Base-by-base conservation (phyloP, 2,888 invertebrate genomes). In the Ceraclea dissimilis region DNA sequence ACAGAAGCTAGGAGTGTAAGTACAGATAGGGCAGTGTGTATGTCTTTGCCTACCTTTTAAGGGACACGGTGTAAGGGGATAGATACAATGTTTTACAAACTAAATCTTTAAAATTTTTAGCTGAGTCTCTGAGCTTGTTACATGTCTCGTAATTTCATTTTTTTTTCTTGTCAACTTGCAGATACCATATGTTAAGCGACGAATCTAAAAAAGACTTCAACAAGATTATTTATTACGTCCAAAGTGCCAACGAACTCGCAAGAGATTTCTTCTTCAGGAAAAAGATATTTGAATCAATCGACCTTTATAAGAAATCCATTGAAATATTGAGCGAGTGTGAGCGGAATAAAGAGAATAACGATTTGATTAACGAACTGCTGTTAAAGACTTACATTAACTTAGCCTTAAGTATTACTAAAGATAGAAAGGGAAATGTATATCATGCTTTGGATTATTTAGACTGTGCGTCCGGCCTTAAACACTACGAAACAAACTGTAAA, bases 211-310 rank as follows among this genome's bases (percentile, higher is more conserved):
- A 49, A 49, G 54, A 54, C 21, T 54, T 49, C 19, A 18, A 49
- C 17, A 54, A 34, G 17, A 43, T 54, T 13, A 18, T 43, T 13
- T 39, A 33, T 17, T 50, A 39, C 20, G 19, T 50, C 2, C 19
- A 50, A 13, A 50, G 43, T 21, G 43, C 48, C 4, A 50, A 54
- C 6, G 33, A 49, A n/a, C 21, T 54, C 2, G 54, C 54, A 13
- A 54, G 20, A 33, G 54, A 54, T 17, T 50, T 44, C 21, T 54
- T 50, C 43, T 50, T 19, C n/a, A 31, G 50, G n/a, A 54, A 54
- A n/a, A 49, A 44, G 31, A 50, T 50, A 2, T 39, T 16, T 16
- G 19, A 44, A 44, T 49, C 44, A 16, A 17, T 18, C 5, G 50
- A 54, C 1, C 6, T 50, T 8, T 54, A 54, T 13, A 21, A 44